phyloP scores from a whole-genome alignment of 2,797 vertebrate species.

The Todus mexicanus region DNA sequence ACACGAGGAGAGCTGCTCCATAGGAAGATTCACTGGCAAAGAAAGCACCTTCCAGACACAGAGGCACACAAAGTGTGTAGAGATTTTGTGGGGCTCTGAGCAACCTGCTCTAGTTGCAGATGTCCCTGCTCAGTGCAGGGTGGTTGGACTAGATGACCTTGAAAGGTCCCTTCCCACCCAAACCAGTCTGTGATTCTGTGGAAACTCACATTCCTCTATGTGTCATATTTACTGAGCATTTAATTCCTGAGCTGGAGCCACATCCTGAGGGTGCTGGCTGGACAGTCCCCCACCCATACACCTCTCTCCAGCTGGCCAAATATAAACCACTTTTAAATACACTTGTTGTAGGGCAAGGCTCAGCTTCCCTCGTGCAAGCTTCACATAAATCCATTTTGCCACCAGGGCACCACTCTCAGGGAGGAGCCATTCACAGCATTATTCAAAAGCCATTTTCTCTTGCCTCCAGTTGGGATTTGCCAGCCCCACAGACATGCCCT shows the following conservation, averaged over 20 bases:
- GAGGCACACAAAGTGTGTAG: accelerated
- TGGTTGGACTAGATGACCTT: no score
- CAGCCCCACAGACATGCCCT: background rate
- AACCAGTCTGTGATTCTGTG: no score
- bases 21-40: background rate
- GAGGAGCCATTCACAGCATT: background rate
- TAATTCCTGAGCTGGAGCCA: accelerated
- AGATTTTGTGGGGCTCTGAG: background rate
- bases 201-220: no score
- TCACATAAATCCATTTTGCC: accelerated
- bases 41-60: background rate
- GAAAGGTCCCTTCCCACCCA: no score
- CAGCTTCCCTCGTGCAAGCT: background rate
- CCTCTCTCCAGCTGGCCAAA: background rate
- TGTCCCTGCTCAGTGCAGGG: no score
- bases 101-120: background rate
- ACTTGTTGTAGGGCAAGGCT: background rate
- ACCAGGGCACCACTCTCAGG: no score
- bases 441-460: background rate
- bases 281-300: accelerated
- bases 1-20: background rate
- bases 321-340: accelerated
- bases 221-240: no score
- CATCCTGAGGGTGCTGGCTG: background rate
- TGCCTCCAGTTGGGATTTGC: background rate